Evolutionary conservation across 2,888 invertebrate genomes (phyloP), one percentile per base, ranked within the genome.

Genomic region (Phengaris arion): DNA sequence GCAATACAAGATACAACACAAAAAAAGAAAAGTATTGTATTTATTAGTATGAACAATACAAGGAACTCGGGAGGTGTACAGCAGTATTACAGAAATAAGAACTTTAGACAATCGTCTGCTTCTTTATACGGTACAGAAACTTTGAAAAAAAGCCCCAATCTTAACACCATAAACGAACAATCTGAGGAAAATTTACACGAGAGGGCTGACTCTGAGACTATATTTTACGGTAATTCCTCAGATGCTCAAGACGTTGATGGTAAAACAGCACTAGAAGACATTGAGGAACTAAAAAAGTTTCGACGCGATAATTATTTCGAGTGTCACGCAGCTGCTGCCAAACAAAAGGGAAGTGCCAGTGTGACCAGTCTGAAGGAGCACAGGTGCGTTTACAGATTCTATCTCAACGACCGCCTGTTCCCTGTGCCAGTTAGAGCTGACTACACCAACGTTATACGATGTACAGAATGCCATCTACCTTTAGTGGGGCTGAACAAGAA

Each of bases 291-390:
- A n/a, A 91, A 89, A 77, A 88, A 92, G 79, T 95, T 95, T 79
- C 89, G 95, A 13, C 86, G 91, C 2, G 87, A 94, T 8, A 94
- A 95, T 81, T 95, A 94, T 81, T 95, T 95, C 77, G 95, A 95
- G 79, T 95, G 95, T n/a, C 95, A 95, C 81, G 94, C 95, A 0
- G 91, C 92, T 2, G 89, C 84, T 82, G 87, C 87, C 10, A 86
- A 90, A 76, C 80, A 90, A 0, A 84, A 85, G 35, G 82, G 35
- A 35, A 35, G 76, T 6, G 82, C 82, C 0, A 88, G 84, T 46
- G 85, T 79, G 2, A 86, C 84, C 0, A 85, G 80, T 73, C 77
- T 89, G 9, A 83, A 81, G 2, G 82, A 90, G 12, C 94, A 94
- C 78, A 89, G 89, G 79, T 95, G 95, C 75, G 84, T 94, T 0